Evolutionary conservation across 2,113 vertebrate genomes (phyloP), one percentile per base, ranked within the genome.

Genomic region (Anguilla japonica): DNA sequence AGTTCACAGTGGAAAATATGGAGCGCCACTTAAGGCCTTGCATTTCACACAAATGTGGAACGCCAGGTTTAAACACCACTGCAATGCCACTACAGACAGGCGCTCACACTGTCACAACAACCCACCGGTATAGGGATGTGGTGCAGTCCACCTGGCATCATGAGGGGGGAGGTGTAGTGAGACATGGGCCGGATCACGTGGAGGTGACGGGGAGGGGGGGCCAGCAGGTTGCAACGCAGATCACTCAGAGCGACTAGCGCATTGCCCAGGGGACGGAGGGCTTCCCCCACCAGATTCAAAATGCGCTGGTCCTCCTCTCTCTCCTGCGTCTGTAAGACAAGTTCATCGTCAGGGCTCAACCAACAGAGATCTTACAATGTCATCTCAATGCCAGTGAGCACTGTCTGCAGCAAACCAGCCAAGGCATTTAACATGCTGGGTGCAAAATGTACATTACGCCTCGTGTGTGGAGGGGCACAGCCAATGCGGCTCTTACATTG

Each of bases 181-280:
- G 97, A 97, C 92, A 98, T 96, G 0, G 97, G 96, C 8, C 97
- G 96, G 18, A 97, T 96, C 86, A 98, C 97, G 0, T 98, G 97
- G 5, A 98, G 93, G 88, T 98, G 97, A 2, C 97, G 96, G 0
- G 97, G 97, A 26, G 96, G 93, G 0, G 94, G 95, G 56, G 94
- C 95, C 81, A 96, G 94, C 60, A 98, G 94, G 89, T 98, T 98
- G 88, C 97, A 95, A 53, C 97, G 96, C 88, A 98, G 92, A 90
- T 98, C 97, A 5, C 97, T 97, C 81, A 98, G 92, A 0, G 97
- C 96, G 81, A 98, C 97, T 1, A 98, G 95, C 39, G 97, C 96
- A 79, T 98, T 98, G n/a, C 97, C 97, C 40, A 98, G 95, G 39
- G 97, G 94, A 87, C 97, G 96, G 26, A 98, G 95, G 57, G 96